Conservation (phyloP, 2,113 vertebrate genomes). For the Trogon melanurus region DNA sequence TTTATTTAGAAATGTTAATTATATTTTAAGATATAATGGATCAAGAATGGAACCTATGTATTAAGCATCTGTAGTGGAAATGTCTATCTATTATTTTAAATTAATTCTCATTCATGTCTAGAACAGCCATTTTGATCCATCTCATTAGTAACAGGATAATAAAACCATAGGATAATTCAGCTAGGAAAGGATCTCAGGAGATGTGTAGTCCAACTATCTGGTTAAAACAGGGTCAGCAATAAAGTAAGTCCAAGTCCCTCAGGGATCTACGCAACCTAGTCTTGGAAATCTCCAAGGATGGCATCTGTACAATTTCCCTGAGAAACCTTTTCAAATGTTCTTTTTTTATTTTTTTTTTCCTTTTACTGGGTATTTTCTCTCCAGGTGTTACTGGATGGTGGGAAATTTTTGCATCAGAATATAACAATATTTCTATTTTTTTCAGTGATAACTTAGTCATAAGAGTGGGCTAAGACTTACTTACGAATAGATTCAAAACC, state of each 20-base stretch:
- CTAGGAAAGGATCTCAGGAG: not conserved
- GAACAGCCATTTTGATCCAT: not conserved
- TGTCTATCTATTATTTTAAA: not conserved
- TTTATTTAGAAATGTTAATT: not conserved
- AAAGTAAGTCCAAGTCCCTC: not conserved
- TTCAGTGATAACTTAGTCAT: not conserved
- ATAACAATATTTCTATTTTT: not conserved
- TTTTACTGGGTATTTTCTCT: not conserved
- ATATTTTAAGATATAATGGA: not conserved
- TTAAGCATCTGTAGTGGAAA: not conserved
- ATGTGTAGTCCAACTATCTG: not conserved
- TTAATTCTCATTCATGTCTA: not conserved
- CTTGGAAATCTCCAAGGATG: not conserved
- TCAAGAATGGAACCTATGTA: not conserved
- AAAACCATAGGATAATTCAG: not conserved
- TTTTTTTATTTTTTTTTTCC: not conserved
- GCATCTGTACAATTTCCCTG: too few relatives aligned
- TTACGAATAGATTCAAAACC: not conserved
- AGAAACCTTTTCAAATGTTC: not conserved
- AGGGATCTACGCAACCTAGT: not conserved
- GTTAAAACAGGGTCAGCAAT: not conserved
- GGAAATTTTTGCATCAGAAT: not conserved
- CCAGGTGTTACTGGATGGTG: not conserved
- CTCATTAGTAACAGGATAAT: not conserved
- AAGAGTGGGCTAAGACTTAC: not conserved